These are phyloP conservation scores for Mionectes olivaceus DNA, from an alignment of 2,797 vertebrate species.

Conservation along the genomic window DNA sequence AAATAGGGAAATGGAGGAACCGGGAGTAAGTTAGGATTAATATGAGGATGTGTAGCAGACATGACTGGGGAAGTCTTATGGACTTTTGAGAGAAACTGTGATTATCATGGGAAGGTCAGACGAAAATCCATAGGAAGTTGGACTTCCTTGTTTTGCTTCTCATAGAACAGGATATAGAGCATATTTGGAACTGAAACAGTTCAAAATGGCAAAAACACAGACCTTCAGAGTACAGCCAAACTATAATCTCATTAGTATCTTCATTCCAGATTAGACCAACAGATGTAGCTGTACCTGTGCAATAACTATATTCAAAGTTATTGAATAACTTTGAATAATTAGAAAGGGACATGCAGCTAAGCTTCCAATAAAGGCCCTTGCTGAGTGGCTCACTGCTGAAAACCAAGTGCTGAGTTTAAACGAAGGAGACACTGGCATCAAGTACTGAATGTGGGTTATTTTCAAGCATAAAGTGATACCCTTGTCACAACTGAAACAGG, in stretches of 20 bases:
- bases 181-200: background rate
- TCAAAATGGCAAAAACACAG: background rate
- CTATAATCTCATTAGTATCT: background rate
- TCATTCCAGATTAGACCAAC: background rate
- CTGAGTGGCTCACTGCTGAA: background rate
- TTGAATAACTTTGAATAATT: too few relatives aligned
- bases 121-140: background rate
- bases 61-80: background rate
- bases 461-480: background rate
- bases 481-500: background rate
- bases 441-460: background rate
- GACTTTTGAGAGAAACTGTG: background rate
- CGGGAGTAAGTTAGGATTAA: background rate
- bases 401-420: background rate
- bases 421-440: background rate
- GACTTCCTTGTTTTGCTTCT: constrained; percentile 8
- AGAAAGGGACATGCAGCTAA: background rate
- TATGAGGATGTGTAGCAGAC: background rate
- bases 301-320: background rate
- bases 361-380: background rate
- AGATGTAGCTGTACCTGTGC: background rate
- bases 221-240: background rate
- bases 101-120: background rate
- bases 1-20: background rate
- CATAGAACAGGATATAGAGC: background rate